Percentiles rank a stretch among this genome's conserved stretches.
Conservation (phyloP, 2,888 invertebrate genomes). For the Bombylius discolor region DNA sequence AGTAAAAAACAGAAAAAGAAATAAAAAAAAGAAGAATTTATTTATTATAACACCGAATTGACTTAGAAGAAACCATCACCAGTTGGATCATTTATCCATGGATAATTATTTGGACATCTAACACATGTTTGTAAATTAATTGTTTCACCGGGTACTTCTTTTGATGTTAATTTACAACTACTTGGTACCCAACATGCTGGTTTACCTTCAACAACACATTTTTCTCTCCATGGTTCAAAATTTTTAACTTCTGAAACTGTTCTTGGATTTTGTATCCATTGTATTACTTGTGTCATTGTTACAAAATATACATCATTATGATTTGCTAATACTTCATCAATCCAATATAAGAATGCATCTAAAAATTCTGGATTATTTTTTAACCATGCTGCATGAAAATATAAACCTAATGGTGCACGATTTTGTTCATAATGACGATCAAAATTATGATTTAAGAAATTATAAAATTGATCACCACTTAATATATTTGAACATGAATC, state of each 20-base stretch:
- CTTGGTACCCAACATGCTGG: slow-evolving; percentile 81
- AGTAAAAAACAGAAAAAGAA: no score
- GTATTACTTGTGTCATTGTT: slow-evolving; percentile 92
- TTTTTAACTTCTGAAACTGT: slow-evolving; percentile 74
- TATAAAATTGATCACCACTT: slow-evolving; percentile 85
- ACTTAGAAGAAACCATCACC: slow-evolving; percentile 64
- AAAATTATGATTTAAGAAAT: slow-evolving; percentile 87
- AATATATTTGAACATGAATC: slow-evolving; percentile 89
- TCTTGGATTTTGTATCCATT: slow-evolving; percentile 88
- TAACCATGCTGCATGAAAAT: slow-evolving; percentile 89
- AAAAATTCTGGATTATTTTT: slow-evolving; percentile 85
- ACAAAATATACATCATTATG: slow-evolving; percentile 89
- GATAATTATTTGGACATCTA: slow-evolving; percentile 87
- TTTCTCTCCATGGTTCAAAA: slow-evolving; percentile 91
- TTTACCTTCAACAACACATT: slow-evolving; percentile 74
- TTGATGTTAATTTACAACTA: slow-evolving; percentile 80
- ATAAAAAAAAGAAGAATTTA: no score
- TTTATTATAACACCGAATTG: slow-evolving; percentile 17
- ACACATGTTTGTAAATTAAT: slow-evolving; percentile 87
- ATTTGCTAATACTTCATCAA: slow-evolving; percentile 71
- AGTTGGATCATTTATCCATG: slow-evolving; percentile 84
- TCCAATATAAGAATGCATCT: slow-evolving; percentile 87
- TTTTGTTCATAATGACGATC: slow-evolving; percentile 85
- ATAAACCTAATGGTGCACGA: slow-evolving; percentile 75
- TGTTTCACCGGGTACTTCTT: slow-evolving; percentile 89